Base-by-base conservation (phyloP, 2,113 vertebrate species). In the Cyprinus carpio region DNA sequence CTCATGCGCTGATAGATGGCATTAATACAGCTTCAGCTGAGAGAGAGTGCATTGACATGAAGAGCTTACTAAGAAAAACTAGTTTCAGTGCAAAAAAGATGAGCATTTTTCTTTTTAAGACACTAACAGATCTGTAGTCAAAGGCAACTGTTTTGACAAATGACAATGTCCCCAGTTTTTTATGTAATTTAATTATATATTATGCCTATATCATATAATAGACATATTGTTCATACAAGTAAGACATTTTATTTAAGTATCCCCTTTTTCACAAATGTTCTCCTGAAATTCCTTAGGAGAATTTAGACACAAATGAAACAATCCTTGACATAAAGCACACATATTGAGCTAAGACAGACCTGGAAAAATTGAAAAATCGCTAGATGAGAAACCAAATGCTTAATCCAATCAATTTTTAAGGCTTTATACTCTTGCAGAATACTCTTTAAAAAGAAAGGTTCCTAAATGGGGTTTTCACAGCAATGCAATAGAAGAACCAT, bases 1-100 rank as follows among this genome's bases (percentile, higher is more conserved):
- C 79, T 87, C 85, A 64, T 54, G 18, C 31, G 49, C 81, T 85
- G 86, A 83, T 87, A 75, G 84, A 89, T 84, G 71, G 56, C 16
- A 69, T 69, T 87, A 89, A 85, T 54, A 84, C 76, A 27, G 16
- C 49, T 64, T 64, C 29, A 43, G 51, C 29, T 0, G 46, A 62
- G 56, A 83, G 23, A 23, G 80, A 60, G 84, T 80, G 62, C 11
- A 27, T 18, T 54, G 49, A 54, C 15, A 31, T 54, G 25, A 58
- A 56, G 75, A 31, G 29, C 23, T 56, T 29, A 56, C 27, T 34
- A 10, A 23, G 5, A 56, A 51, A 54, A 56, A 23, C 4, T 23
- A 40, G 31, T 37, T 37, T 18, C 4, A 23, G 16, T 69, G 18
- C 7, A 71, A 71, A 71, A 34, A 71, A 71, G 4, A 71, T 69